Base-by-base conservation (phyloP, 1,140 invertebrate genomes). In the Megalopta genalis region DNA sequence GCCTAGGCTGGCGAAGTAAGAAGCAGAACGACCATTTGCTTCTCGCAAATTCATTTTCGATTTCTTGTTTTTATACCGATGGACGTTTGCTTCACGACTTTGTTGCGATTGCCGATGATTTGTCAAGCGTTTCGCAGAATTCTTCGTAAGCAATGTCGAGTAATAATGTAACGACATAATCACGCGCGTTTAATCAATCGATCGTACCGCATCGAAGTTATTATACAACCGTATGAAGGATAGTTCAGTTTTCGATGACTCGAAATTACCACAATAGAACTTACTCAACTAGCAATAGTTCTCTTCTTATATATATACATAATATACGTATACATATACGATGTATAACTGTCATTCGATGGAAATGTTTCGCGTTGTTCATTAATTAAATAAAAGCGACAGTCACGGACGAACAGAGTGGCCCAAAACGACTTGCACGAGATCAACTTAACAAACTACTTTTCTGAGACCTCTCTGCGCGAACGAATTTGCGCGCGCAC, bases 131-230 rank as follows among this genome's bases (percentile, higher is more conserved):
- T 27, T 37, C 25, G 57, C 25, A 57, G 37, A 52, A 49, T n/a
- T 18, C 39, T 18, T 32, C 21, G 23, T 37, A 1, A 86, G 84
- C 83, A 86, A 86, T 86, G 82, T 82, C 60, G 62, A 85, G 83
- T 85, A 85, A 86, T 85, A 86, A 82, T 79, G 66, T 75, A 85
- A 82, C 54, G 46, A 77, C 65, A 64, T 64, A 77, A 80, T 77
- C 79, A 54, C 64, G 54, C 27, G 42, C 54, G 42, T 80, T 67
- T 83, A 67, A 83, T 83, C 83, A 83, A 80, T 75, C 63, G 10
- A 23, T 59, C 69, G 66, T 63, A 42, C 37, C 63, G 67, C 49
- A 25, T 32, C 70, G 78, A 57, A 59, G 39, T 10, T 46, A 46
- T 64, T 69, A 32, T 71, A 81, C 57, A 52, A 65, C 46, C 60